Evolutionary conservation across 30 jellyfish, hydroid and myxozoan genomes (phyloP).

Genomic region (Turritopsis dohrnii): DNA sequence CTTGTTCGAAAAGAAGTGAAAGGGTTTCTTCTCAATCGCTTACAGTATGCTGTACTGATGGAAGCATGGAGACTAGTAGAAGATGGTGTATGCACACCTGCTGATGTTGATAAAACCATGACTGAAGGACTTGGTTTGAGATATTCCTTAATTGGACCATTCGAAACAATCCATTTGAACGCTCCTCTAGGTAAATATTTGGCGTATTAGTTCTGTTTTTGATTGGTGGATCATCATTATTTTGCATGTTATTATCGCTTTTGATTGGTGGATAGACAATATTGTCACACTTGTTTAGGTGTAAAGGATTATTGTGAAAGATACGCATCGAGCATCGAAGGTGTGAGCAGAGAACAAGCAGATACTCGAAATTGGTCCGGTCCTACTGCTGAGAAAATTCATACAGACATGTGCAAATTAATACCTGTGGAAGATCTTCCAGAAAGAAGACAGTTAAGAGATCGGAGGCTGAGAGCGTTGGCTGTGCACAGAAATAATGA

Average conservation of each 20-base stretch:
- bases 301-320: constrained; percentile 88
- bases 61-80: constrained; percentile 98
- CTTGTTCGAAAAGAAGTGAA: constrained; percentile 87
- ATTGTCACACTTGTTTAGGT: constrained; percentile 71
- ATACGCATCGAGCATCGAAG: constrained; percentile 69
- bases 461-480: constrained; percentile 64
- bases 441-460: constrained; percentile 75
- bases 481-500: constrained; percentile 30
- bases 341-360: constrained; percentile 66
- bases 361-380: constrained; percentile 59
- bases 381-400: constrained; percentile 65
- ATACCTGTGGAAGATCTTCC: constrained; percentile 62
- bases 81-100: constrained; percentile 97
- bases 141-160: constrained; percentile 88
- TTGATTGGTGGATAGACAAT: neutral
- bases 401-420: constrained; percentile 70
- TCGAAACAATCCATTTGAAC: constrained; percentile 85
- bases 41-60: constrained; percentile 89
- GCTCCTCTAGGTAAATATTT: constrained; percentile 63
- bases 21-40: constrained; percentile 82
- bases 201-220: neutral
- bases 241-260: neutral
- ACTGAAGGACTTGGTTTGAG: constrained; percentile 93
- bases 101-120: constrained; percentile 79
- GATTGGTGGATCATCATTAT: neutral